Base-by-base conservation (phyloP, 1,140 invertebrate genomes). In the Leptonema lineaticorne region DNA sequence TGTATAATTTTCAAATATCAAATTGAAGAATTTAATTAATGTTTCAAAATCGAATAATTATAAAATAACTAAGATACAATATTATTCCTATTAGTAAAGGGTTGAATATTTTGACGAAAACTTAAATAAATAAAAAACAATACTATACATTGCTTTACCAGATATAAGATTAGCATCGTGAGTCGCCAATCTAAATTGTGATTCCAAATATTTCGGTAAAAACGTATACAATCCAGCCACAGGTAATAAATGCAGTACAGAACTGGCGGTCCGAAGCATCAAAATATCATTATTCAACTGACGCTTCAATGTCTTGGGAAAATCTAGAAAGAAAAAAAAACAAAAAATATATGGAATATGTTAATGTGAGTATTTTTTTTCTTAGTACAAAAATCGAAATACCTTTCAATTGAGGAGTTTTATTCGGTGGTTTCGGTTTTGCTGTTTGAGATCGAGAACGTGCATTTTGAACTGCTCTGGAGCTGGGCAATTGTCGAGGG, bases 201-300 rank as follows among this genome's bases (percentile, higher is more conserved):
- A 91, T 83, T 96, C 94, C 70, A 97, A 81, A 79, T 96, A 97
- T 79, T 97, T 97, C 56, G 95, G 94, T 74, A 96, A 83, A 80
- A 96, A 97, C 45, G 93, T 95, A 79, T 96, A 95, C 7, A 95
- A 84, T 3, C 94, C 94, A 64, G 92, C 92, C 72, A 96, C 94
- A 41, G 93, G 94, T 75, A 96, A 83, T 73, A 96, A 87, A 76
- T 96, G 93, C 7, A 97, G 83, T 16, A 96, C 94, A 63, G 89
- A 93, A 71, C 90, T 93, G 2, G 93, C 92, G 8, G 92, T 95
- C 18, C 94, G 84, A 77, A 91, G 91, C 88, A 96, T 92, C 24
- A 96, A 84, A 69, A 97, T 94, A 75, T 95, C 91, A 76, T 96
- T 96, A 69, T 88, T 91, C 24, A 97, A 76, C 74, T 96, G 85